Evolutionary conservation across 2,888 invertebrate species (phyloP).

Genomic region (Microctonus brassicae): DNA sequence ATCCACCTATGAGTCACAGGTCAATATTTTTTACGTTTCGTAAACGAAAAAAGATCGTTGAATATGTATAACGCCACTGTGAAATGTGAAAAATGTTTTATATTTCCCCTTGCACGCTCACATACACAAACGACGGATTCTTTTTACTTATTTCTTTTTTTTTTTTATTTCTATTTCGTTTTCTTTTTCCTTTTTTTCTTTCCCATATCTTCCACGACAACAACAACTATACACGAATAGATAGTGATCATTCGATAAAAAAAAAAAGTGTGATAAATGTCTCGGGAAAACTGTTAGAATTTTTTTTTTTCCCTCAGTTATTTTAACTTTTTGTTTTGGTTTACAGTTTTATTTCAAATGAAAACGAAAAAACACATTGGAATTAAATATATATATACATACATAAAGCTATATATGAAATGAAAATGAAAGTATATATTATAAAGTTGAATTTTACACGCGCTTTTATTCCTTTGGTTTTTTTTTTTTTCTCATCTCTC

Average conservation of each 20-base stretch:
- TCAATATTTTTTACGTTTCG: slow-evolving; percentile 29
- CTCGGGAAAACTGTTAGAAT: slow-evolving; percentile 15
- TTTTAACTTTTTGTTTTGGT: too few species aligned
- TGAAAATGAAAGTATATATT: slow-evolving; percentile 64
- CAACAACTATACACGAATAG: slow-evolving; percentile 39
- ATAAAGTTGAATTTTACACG: slow-evolving; percentile 47
- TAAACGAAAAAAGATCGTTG: slow-evolving; percentile 31
- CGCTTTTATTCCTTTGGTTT: slow-evolving; percentile 33
- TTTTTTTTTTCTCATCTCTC: slow-evolving; percentile 24
- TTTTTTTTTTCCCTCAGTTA: too few species aligned
- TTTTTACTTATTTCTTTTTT: background rate
- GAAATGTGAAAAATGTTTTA: slow-evolving; percentile 17
- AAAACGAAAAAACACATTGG: background rate
- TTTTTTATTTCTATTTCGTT: too few species aligned
- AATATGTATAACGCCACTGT: slow-evolving; percentile 14
- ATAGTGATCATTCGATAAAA: slow-evolving; percentile 32
- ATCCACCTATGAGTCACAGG: slow-evolving; percentile 34
- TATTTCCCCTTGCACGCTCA: slow-evolving; percentile 6
- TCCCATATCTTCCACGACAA: slow-evolving; percentile 11
- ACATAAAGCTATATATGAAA: slow-evolving; percentile 44
- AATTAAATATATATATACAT: too few species aligned
- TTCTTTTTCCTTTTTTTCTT: too few species aligned
- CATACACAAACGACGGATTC: background rate
- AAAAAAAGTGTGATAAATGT: slow-evolving; percentile 32
- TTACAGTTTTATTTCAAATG: background rate